Base-by-base conservation (phyloP, 2,797 vertebrate genomes). In the Pseudochirops corinnae region DNA sequence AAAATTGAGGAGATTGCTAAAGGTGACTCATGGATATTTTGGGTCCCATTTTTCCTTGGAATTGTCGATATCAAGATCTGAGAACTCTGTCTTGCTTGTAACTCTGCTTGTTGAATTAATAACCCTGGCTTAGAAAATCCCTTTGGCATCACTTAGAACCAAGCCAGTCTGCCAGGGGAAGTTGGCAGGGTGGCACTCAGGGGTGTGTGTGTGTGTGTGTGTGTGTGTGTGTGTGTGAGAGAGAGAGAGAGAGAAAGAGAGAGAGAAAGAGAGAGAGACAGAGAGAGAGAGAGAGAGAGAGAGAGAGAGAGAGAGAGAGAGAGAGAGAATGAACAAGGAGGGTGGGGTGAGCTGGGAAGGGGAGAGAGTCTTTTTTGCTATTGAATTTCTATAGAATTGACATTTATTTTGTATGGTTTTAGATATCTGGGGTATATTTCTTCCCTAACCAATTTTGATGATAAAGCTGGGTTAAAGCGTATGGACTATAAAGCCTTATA, bases 51-150 rank as follows among this genome's bases (percentile, higher is more conserved):
- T 56, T 90, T 93, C 50, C 57, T 96, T 93, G 93, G 94, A 95
- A 94, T 93, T 96, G 56, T 94, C 91, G 31, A 52, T 97, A 53
- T 96, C 94, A 96, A 93, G 94, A 62, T 94, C 90, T 29, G 67
- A 95, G 67, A 93, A 60, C 74, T 93, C 26, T 60, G 46, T 92
- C 50, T 95, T 82, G 46, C 92, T 94, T 96, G 93, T 93, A 95
- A 95, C 94, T 60, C 96, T 92, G 91, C 92, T 93, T 96, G 93
- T 95, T 95, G 94, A 96, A 46, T 95, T 95, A 94, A 92, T 96
- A 96, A 97, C 94, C 91, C 92, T 96, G 56, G 82, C 93, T 96
- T 46, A 93, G 94, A 97, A 96, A 96, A 93, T 94, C 74, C 82
- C 94, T 93, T 95, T 95, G 94, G 90, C 94, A 90, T 95, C 87